phyloP scores from a whole-genome alignment of 1,140 invertebrate species.

The Drosophila pectinifera region DNA sequence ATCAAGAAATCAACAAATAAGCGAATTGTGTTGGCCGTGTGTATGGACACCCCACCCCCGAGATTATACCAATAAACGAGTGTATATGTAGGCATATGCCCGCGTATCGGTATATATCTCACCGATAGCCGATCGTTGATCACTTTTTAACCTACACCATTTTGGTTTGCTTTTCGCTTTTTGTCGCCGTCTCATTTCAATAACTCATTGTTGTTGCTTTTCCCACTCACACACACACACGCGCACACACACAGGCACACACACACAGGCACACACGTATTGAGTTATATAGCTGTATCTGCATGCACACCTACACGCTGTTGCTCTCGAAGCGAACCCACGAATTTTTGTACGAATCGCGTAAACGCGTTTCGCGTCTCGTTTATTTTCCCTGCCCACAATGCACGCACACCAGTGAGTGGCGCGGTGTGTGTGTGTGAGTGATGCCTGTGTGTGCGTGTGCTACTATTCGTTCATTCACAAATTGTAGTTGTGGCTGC shows the following conservation, averaged over 20 bases:
- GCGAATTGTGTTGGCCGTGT: constrained; percentile 56
- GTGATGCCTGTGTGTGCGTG: constrained; percentile 53
- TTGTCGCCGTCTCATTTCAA: constrained; percentile 75
- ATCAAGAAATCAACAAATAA: constrained; percentile 67
- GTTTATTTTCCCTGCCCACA: constrained; percentile 85
- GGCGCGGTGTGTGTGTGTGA: constrained; percentile 34
- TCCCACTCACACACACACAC: constrained; percentile 39
- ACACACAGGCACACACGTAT: constrained; percentile 27
- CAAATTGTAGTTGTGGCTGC: constrained; percentile 66
- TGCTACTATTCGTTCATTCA: constrained; percentile 81
- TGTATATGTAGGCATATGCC: background rate
- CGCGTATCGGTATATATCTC: constrained; percentile 1
- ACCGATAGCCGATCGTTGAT: constrained; percentile 34
- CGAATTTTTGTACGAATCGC: constrained; percentile 84
- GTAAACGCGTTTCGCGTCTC: constrained; percentile 84
- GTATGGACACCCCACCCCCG: constrained; percentile 4
- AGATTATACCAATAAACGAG: background rate
- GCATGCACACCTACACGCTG: constrained; percentile 69
- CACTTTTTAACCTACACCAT: constrained; percentile 72
- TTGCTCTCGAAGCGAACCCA: constrained; percentile 42
- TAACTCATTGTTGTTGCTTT: constrained; percentile 76
- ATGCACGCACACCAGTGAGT: constrained; percentile 68
- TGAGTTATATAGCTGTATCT: constrained; percentile 36
- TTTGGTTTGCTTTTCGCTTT: constrained; percentile 65
- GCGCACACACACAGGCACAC: constrained; percentile 5